Base-by-base conservation (phyloP, 23 tunicate genomes). In the Phallusia fumigata region DNA sequence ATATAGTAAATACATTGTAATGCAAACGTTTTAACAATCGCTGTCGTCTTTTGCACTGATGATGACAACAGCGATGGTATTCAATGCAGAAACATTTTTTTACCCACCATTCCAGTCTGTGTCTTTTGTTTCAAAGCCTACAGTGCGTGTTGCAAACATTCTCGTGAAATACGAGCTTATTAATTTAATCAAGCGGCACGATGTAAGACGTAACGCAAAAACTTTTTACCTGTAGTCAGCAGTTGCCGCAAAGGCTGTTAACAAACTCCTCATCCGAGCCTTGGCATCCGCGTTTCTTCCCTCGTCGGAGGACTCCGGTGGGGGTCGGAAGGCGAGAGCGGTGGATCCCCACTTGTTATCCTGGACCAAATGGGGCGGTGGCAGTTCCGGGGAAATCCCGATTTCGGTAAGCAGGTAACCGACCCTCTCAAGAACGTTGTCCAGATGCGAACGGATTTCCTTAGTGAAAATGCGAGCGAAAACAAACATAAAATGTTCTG, bases 321-420 rank as follows among this genome's bases (percentile, higher is more conserved):
- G 83, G 31, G 83, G 83, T 10, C 73, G 35, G 26, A 79, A 79
- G 35, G 83, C 83, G 26, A 52, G 50, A 6, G 69, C 69, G 22
- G 35, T 31, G 2, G 26, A 2, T 22, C 80, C 80, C 80, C 80
- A 77, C 53, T 33, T 45, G 8, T 40, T 18, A 19, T 77, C 81
- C 1, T 77, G 11, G 8, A 1, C 34, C 28, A 58, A 58, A 35
- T 52, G 35, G 21, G 53, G 36, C 72, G 28, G 72, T 5, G 90
- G 90, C 33, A 87, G 75, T 64, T 87, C 90, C 18, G 90, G 53
- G 15, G 90, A 81, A 30, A 65, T 65, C 31, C 90, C 90, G 18
- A 74, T 73, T 22, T 87, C 90, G 32, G 84, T 52, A 50, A 87
- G 81, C n/a, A 50, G 44, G 53, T 81, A 73, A 24, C 52, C 53